phyloP scores from a whole-genome alignment of 1,140 invertebrate species.

The Periplaneta americana region DNA sequence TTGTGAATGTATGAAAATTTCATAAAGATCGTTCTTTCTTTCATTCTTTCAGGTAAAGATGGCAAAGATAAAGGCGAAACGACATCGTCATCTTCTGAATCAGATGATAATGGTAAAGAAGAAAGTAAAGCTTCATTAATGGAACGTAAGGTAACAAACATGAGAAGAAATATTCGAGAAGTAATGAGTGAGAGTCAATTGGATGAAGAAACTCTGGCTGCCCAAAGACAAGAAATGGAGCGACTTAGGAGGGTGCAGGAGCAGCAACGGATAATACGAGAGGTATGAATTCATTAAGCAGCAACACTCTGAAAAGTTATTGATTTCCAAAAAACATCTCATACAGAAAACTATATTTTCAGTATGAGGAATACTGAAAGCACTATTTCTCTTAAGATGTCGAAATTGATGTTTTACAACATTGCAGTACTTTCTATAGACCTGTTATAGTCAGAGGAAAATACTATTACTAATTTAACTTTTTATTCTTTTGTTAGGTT shows the following conservation, averaged over 20 bases:
- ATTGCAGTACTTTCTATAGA: too few species aligned
- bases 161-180: slow-evolving; percentile 80
- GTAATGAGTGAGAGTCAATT: slow-evolving; percentile 89
- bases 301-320: too few species aligned
- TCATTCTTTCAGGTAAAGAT: slow-evolving; percentile 6
- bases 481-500: slow-evolving; percentile 36
- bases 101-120: slow-evolving; percentile 21
- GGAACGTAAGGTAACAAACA: slow-evolving; percentile 57
- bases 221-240: slow-evolving; percentile 88
- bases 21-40: too few species aligned
- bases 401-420: too few species aligned
- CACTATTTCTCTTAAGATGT: too few species aligned
- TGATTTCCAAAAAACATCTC: too few species aligned
- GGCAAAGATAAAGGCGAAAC: slow-evolving; percentile 14
- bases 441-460: too few species aligned
- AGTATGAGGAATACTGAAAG: too few species aligned
- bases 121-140: slow-evolving; percentile 15
- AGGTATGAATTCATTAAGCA: too few species aligned
- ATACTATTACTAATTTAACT: background rate
- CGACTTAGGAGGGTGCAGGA: slow-evolving; percentile 76
- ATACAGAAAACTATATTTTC: too few species aligned
- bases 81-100: slow-evolving; percentile 16
- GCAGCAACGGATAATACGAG: slow-evolving; percentile 72
- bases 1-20: too few species aligned
- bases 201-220: slow-evolving; percentile 85